Percentiles rank a stretch among this genome's conserved stretches.
These are phyloP conservation scores for Drosophila phalerata DNA, from an alignment of 2,888 invertebrate species.

Conservation along the genomic window DNA sequence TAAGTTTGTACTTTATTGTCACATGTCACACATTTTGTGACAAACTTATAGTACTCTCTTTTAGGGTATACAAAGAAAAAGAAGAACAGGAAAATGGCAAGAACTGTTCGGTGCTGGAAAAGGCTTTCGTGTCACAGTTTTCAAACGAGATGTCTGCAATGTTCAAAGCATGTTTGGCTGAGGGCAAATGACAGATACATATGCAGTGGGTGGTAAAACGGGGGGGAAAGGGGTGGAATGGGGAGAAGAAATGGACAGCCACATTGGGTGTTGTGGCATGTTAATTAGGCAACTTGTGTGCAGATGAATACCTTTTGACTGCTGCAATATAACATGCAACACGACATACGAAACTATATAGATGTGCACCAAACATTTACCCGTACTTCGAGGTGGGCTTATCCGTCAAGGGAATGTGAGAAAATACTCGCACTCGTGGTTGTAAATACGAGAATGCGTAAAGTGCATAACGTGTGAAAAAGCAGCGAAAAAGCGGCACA, in stretches of 20 bases:
- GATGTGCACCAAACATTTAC: conserved; percentile 8
- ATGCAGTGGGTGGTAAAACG: not conserved
- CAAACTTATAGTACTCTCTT: not conserved
- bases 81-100: conserved; percentile 6
- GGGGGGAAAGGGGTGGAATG: not conserved
- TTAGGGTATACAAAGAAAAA: not conserved
- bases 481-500: conserved; percentile 42
- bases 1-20: not conserved
- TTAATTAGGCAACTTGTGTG: conserved; percentile 69
- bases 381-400: conserved; percentile 9
- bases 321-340: not conserved
- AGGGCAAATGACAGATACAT: conserved; percentile 44
- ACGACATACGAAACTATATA: not conserved
- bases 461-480: conserved; percentile 62
- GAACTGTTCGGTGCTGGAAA: not conserved
- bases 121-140: conserved; percentile 39
- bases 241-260: conserved; percentile 23
- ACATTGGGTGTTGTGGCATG: conserved; percentile 48
- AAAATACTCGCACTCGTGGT: conserved; percentile 29
- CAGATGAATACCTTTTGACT: conserved; percentile 43
- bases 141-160: conserved; percentile 39
- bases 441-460: conserved; percentile 1
- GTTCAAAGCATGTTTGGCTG: conserved; percentile 42
- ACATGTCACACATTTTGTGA: not conserved
- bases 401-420: conserved; percentile 6